phyloP scores from a whole-genome alignment of 2,888 invertebrate genomes.

The Pherbina coryleti region DNA sequence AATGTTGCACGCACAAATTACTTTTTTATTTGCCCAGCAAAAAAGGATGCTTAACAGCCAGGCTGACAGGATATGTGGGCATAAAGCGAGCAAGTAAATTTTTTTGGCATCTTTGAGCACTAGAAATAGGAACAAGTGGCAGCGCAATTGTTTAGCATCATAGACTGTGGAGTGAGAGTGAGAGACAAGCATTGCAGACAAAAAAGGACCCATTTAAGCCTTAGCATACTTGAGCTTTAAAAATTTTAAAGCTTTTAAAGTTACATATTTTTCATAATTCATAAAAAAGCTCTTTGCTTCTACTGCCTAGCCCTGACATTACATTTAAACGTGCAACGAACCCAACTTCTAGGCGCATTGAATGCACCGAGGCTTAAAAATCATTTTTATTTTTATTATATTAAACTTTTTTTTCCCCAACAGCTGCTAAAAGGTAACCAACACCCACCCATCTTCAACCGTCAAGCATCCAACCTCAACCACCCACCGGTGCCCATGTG shows the following conservation, averaged over 20 bases:
- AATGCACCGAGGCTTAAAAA: background rate
- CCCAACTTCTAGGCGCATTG: background rate
- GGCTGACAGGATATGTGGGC: background rate
- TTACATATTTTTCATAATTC: background rate
- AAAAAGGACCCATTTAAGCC: background rate
- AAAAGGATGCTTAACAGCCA: background rate
- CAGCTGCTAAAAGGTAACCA: too few relatives aligned
- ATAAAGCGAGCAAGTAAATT: too few relatives aligned
- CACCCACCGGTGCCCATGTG: background rate
- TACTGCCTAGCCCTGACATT: background rate
- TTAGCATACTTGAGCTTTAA: too few relatives aligned
- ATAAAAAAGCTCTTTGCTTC: too few relatives aligned
- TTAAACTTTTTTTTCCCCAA: background rate
- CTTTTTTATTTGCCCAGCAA: background rate
- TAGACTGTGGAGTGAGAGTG: background rate
- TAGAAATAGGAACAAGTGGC: slow-evolving; percentile 34
- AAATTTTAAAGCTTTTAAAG: too few relatives aligned
- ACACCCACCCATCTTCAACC: background rate
- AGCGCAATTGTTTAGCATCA: slow-evolving; percentile 25
- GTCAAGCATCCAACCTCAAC: too few relatives aligned
- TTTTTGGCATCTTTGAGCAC: background rate
- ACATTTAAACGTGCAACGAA: slow-evolving; percentile 7
- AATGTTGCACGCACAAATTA: background rate
- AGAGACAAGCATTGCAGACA: background rate
- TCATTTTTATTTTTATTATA: background rate